Evolutionary conservation across 2,113 vertebrate genomes (phyloP).

Genomic region (Anolis sagrei): DNA sequence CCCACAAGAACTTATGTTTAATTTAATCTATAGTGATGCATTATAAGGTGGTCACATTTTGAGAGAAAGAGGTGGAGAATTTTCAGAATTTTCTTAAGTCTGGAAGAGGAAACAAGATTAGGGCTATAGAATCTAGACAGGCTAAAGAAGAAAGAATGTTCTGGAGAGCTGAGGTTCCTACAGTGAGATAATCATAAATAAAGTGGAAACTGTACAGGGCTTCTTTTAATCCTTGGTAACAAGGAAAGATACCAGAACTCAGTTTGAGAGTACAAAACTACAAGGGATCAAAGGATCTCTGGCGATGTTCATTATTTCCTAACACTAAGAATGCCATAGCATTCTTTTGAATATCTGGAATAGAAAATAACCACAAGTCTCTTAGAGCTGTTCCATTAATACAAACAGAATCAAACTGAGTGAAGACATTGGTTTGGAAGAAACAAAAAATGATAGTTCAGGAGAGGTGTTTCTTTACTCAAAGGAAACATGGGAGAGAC

Average conservation of each 20-base stretch:
- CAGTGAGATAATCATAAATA: not conserved
- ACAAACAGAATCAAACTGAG: not conserved
- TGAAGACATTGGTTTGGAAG: not conserved
- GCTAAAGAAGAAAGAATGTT: not conserved
- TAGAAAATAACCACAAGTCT: not conserved
- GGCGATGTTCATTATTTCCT: not conserved
- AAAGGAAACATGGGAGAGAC: too few relatives aligned
- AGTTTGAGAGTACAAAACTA: not conserved
- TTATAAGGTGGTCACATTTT: not conserved
- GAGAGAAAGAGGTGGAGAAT: not conserved
- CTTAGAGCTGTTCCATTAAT: not conserved
- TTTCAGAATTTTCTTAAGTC: not conserved
- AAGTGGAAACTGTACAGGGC: not conserved
- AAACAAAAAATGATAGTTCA: too few relatives aligned
- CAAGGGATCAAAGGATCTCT: not conserved
- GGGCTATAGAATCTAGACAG: not conserved
- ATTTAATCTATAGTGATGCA: not conserved
- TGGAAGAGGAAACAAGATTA: too few relatives aligned
- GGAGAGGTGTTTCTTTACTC: too few relatives aligned
- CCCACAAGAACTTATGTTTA: too few relatives aligned
- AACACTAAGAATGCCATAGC: not conserved
- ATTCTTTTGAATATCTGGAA: not conserved
- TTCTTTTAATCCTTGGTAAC: not conserved
- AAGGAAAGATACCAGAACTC: not conserved
- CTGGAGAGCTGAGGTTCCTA: not conserved